Percentiles rank a stretch among this genome's conserved stretches.
Conservation (phyloP, 2,113 vertebrate genomes). For the Sarotherodon lohbergeri region DNA sequence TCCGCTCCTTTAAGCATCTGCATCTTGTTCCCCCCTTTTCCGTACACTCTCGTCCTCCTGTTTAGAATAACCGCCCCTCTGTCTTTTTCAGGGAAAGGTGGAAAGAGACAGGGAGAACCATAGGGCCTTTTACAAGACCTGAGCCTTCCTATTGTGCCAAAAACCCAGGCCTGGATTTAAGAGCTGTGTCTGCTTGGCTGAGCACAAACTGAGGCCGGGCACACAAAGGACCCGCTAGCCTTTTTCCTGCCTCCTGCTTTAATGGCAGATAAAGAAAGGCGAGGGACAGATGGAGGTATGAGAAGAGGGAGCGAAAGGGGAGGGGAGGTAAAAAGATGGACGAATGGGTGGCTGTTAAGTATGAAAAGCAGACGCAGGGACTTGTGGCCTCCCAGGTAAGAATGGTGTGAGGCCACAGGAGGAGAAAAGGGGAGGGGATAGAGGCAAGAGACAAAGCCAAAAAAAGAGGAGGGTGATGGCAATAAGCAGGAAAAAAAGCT, state of each 20-base stretch:
- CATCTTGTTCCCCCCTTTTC: constrained; percentile 1
- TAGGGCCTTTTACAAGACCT: constrained; percentile 48
- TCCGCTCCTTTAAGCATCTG: constrained; percentile 11
- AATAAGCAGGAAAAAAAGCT: constrained; percentile 36
- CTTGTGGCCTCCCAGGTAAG: constrained; percentile 59
- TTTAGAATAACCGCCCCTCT: constrained; percentile 34
- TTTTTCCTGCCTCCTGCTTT: constrained; percentile 56
- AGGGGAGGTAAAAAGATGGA: neutral
- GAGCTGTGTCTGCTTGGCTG: constrained; percentile 60
- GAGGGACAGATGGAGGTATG: constrained; percentile 60
- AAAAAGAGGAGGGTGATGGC: constrained; percentile 2
- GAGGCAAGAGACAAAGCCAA: neutral
- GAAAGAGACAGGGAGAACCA: constrained; percentile 42
- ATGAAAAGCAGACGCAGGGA: constrained; percentile 49
- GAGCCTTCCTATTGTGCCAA: constrained; percentile 60
- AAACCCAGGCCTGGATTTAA: constrained; percentile 55
- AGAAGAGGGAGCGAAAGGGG: constrained; percentile 7
- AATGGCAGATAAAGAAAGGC: constrained; percentile 56
- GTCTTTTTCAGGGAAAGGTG: constrained; percentile 39
- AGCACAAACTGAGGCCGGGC: constrained; percentile 58
- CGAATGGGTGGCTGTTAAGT: constrained; percentile 10
- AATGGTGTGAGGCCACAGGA: constrained; percentile 31
- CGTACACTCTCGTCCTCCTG: neutral
- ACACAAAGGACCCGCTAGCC: constrained; percentile 55
- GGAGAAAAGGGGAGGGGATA: neutral